Base-by-base conservation (phyloP, 1,140 invertebrate species). In the Drosophila willistoni region DNA sequence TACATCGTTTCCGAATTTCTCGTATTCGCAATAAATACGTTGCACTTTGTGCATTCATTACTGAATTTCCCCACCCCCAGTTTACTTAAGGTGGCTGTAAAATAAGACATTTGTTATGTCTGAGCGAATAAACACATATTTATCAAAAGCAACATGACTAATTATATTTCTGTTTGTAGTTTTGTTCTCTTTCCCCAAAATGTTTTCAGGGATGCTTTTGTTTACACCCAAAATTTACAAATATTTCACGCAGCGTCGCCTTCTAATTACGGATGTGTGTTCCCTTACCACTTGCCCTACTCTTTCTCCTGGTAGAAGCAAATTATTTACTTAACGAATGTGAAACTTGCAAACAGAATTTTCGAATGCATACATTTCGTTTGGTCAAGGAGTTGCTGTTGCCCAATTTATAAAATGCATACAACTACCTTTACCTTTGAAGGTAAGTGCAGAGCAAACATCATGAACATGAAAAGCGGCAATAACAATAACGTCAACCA, bases 341-440 rank as follows among this genome's bases (percentile, higher is more conserved):
- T 56, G 41, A 56, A 29, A 64, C 42, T 84, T 63, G 78, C 59
- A 85, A 84, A 84, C 73, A 84, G 25, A 51, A 65, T 69, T 74
- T 34, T 19, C 17, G 56, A 75, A 67, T 73, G 64, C 70, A 67
- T 81, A 64, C 65, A 44, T 67, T 65, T n/a, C n/a, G 64, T 64
- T 55, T 62, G 47, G 25, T 63, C 59, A 56, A 59, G 54, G 9
- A 47, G 41, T 17, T 7, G 17, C 12, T 54, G 22, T 39, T 82
- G 66, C 68, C 74, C 78, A 87, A 85, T 86, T 82, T 79, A 76
- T 82, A 76, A 85, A 82, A 77, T 73, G 75, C 71, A 25, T 25
- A 25, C 22, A 25, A 25, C 71, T 61, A 36, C 67, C 51, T 29
- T 29, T 7, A 6, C 29, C 6, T 29, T 29, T 29, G 5, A 29